Evolutionary conservation across 2,797 vertebrate species (phyloP).

Genomic region (Nannoperca australis): DNA sequence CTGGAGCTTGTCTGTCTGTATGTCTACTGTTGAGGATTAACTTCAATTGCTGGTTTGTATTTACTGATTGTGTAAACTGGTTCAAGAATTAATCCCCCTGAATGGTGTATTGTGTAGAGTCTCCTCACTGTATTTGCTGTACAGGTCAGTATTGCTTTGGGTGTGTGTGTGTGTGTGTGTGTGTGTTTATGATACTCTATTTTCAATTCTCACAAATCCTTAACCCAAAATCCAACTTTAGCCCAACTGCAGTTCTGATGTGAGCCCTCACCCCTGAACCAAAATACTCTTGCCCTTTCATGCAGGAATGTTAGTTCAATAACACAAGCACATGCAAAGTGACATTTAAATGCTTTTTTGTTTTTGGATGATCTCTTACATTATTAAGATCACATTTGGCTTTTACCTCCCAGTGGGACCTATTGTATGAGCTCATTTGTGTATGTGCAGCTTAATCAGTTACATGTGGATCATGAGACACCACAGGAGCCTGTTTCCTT

Average conservation of each 20-base stretch:
- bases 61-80: conserved; percentile 53
- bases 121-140: conserved; percentile 16
- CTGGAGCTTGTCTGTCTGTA: neutral
- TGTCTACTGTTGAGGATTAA: conserved; percentile 51
- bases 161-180: neutral
- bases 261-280: neutral
- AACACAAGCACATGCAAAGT: neutral
- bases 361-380: conserved; percentile 1
- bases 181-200: neutral
- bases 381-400: neutral
- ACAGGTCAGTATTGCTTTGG: neutral
- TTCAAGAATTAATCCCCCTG: conserved; percentile 53
- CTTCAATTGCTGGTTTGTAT: conserved; percentile 43
- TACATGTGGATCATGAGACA: conserved; percentile 41
- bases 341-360: neutral
- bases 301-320: neutral
- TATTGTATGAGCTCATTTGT: neutral
- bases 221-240: neutral
- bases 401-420: neutral
- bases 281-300: neutral
- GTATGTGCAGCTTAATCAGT: conserved; percentile 44
- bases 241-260: neutral
- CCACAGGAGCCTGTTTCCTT: conserved; percentile 16
- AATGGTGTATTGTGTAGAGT: conserved; percentile 3
- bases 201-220: neutral